Conservation (phyloP, 2,888 invertebrate species). For the Eubasilissa splendida region DNA sequence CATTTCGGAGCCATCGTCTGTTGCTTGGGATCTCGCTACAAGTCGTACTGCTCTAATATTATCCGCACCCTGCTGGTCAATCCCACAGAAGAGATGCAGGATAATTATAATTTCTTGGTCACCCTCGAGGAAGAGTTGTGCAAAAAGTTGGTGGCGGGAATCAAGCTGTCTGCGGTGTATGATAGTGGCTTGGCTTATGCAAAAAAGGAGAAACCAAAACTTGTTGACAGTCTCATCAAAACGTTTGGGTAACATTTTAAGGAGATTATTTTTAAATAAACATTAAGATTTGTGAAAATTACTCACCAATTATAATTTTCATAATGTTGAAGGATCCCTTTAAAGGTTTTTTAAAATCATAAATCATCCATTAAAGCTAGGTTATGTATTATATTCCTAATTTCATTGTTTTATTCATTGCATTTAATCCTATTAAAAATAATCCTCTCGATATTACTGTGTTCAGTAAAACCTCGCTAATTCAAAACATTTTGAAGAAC, state of each 20-base stretch:
- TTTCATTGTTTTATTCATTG: too few relatives aligned
- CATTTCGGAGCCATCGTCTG: conserved; percentile 98
- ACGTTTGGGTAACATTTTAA: conserved; percentile 80
- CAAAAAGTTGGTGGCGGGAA: conserved; percentile 86
- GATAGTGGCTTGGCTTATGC: conserved; percentile 86
- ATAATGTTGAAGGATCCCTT: too few relatives aligned
- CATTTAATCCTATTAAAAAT: too few relatives aligned
- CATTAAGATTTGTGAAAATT: background rate
- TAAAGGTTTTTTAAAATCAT: too few relatives aligned
- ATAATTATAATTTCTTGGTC: conserved; percentile 93
- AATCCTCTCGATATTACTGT: too few relatives aligned
- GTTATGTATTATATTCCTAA: too few relatives aligned
- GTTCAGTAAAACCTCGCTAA: too few relatives aligned
- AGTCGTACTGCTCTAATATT: conserved; percentile 98
- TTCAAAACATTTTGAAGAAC: too few relatives aligned
- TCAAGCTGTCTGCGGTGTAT: conserved; percentile 89
- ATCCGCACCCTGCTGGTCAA: conserved; percentile 97
- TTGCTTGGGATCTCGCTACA: conserved; percentile 94
- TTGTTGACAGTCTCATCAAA: conserved; percentile 93
- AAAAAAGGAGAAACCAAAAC: conserved; percentile 87
- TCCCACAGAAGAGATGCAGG: conserved; percentile 85
- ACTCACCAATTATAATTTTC: background rate
- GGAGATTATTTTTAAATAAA: background rate
- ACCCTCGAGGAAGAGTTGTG: conserved; percentile 92
- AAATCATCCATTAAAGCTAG: too few relatives aligned